Evolutionary conservation across 2,113 vertebrate species (phyloP).

Genomic region (Erythrocercus mccallii): DNA sequence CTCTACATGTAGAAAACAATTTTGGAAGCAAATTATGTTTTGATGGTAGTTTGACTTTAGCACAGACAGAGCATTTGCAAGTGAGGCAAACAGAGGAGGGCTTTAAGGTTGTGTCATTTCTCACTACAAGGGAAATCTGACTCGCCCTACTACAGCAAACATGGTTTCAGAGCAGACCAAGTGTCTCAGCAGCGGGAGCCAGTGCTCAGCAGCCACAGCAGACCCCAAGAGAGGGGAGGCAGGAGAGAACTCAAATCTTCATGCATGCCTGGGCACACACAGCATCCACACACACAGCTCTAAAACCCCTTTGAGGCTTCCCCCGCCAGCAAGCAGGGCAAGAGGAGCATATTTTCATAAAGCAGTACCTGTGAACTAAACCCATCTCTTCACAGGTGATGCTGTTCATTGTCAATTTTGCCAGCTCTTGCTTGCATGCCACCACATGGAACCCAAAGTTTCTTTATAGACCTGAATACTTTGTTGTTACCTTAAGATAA

Average conservation of each 20-base stretch:
- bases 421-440: neutral
- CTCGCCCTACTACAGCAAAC: neutral
- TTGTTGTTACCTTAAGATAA: neutral
- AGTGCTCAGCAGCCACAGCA: neutral
- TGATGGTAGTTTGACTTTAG: neutral
- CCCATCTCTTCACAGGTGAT: neutral
- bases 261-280: neutral
- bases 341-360: neutral
- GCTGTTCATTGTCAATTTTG: neutral
- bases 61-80: neutral
- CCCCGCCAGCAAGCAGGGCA: accelerated
- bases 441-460: neutral
- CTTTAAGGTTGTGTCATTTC: neutral
- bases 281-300: neutral
- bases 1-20: neutral
- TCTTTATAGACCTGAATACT: neutral
- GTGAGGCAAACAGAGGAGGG: neutral
- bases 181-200: neutral
- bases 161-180: neutral
- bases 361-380: neutral
- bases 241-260: neutral
- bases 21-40: neutral
- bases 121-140: neutral
- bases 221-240: neutral
- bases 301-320: neutral